phyloP scores from a whole-genome alignment of 2,113 vertebrate genomes.

The Pelusios castaneus region DNA sequence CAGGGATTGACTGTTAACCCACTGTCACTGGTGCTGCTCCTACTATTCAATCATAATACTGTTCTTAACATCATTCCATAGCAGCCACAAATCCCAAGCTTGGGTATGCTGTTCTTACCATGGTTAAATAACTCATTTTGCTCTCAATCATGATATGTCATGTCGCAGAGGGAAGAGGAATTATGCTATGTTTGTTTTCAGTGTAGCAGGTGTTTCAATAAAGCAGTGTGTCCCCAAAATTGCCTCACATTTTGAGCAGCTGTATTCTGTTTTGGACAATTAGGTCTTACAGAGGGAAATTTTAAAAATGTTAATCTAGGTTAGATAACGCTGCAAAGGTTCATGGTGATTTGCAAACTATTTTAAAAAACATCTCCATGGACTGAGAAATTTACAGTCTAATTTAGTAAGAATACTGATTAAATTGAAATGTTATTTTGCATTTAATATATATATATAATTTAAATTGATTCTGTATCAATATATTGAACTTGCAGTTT shows the following conservation, averaged over 20 bases:
- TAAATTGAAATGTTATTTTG: background rate
- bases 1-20: background rate
- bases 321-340: background rate
- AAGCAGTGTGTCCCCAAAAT: background rate
- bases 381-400: background rate
- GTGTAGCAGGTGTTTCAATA: background rate
- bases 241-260: background rate
- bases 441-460: background rate
- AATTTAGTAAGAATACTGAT: background rate
- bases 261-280: background rate
- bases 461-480: constrained; percentile 3
- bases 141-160: background rate
- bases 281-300: background rate
- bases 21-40: background rate
- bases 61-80: background rate
- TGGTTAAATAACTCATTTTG: background rate
- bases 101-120: background rate
- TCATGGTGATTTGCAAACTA: background rate
- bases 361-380: background rate
- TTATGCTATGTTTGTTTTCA: too few species aligned
- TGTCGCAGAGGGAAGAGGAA: background rate
- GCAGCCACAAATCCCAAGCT: background rate
- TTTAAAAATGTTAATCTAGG: background rate
- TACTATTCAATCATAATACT: background rate
- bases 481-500: background rate